Percentiles rank a stretch among this genome's conserved stretches.
Evolutionary conservation across 2,888 invertebrate species (phyloP).

Genomic region (Melitaea athalia): DNA sequence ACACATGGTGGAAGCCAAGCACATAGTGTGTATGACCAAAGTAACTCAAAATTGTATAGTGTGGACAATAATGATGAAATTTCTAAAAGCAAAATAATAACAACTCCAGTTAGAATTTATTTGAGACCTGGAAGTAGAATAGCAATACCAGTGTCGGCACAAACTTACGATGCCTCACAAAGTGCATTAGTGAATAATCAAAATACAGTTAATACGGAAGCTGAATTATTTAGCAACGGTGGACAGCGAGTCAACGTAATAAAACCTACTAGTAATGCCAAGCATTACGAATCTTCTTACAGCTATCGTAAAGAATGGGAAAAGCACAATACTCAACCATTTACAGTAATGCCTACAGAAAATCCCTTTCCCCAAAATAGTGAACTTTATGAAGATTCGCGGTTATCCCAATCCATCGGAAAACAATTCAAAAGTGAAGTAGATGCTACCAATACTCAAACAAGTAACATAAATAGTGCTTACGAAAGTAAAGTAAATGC

Average conservation of each 20-base stretch:
- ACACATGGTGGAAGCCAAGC: conserved; percentile 54
- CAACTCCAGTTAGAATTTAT: conserved; percentile 60
- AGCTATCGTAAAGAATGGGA: conserved; percentile 75
- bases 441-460: conserved; percentile 48
- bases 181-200: conserved; percentile 50
- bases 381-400: conserved; percentile 61
- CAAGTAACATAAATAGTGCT: conserved; percentile 42
- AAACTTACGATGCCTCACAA: conserved; percentile 43
- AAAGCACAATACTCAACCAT: conserved; percentile 62
- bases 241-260: conserved; percentile 45
- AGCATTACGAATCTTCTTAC: conserved; percentile 71
- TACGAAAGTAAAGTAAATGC: conserved; percentile 43
- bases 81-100: conserved; percentile 50
- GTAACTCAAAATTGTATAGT: conserved; percentile 46
- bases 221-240: conserved; percentile 53
- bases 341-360: conserved; percentile 49
- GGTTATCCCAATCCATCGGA: conserved; percentile 43
- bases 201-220: conserved; percentile 56
- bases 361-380: conserved; percentile 57
- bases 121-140: conserved; percentile 64
- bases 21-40: conserved; percentile 45
- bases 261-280: conserved; percentile 50
- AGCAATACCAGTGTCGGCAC: conserved; percentile 59
- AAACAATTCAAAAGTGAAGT: conserved; percentile 46
- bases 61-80: conserved; percentile 45